Base-by-base conservation (phyloP, 2,797 vertebrate genomes). In the Paramormyrops hopkinsi region DNA sequence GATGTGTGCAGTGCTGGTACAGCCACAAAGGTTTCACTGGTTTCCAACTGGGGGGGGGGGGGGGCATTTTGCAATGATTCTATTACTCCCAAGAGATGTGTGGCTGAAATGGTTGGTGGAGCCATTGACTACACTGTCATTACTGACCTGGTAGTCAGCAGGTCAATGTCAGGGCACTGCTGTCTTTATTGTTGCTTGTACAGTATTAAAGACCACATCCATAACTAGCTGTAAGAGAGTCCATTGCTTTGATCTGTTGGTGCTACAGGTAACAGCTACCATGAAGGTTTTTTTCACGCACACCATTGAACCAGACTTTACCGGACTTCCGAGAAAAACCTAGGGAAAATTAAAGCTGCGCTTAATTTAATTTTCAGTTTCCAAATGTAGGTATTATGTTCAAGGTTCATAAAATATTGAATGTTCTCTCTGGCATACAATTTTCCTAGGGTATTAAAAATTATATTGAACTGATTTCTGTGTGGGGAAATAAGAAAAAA, bases 101-200 rank as follows among this genome's bases (percentile, higher is more conserved):
- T 29, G 50, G 84, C 84, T 53, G 50, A 56, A 56, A 59, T 7
- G n/a, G 46, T 54, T 6, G 51, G 84, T 25, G 12, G 85, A 91
- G 87, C 88, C 89, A 89, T 51, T 90, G 93, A 93, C 92, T 90
- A 89, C 91, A 90, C 90, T 88, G 12, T 76, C 89, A 85, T 76
- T 7, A 90, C 90, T 91, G 91, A 88, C 53, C 54, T 2, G 85
- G 90, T 86, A 48, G 54, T 54, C 87, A 87, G 82, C 87, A 56
- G 90, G 91, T 90, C 50, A 76, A 22, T 91, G 93, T 92, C 93
- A 92, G 92, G 91, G 92, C 90, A 19, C 91, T 92, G 92, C 91
- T 93, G 93, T 94, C 93, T 92, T 90, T 92, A 93, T 90, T 90
- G 92, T 93, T 25, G 88, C 89, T 90, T 92, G 91, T 91, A 88